Percentiles rank a stretch among this genome's conserved stretches.
Conservation (phyloP, 2,888 invertebrate genomes). For the Prenolepis imparis region DNA sequence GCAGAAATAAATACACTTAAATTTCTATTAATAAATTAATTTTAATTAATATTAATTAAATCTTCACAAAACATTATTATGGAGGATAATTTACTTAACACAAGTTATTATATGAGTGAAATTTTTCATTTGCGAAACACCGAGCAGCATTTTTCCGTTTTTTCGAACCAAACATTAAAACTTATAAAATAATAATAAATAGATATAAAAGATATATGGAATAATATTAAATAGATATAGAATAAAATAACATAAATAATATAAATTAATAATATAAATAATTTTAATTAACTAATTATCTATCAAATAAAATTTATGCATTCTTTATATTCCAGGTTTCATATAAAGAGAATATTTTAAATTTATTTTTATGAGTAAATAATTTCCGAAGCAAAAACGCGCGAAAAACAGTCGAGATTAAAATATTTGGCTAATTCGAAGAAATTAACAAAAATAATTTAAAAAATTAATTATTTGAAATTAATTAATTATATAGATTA, state of each 20-base stretch:
- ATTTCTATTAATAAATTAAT: slow-evolving; percentile 7
- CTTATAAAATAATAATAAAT: neutral
- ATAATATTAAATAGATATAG: too few species aligned
- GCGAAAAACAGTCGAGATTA: neutral
- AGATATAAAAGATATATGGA: too few species aligned
- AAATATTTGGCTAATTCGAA: neutral
- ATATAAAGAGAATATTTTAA: neutral
- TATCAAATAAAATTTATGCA: neutral
- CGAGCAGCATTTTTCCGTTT: neutral
- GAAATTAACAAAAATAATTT: too few species aligned
- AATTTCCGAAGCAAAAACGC: neutral
- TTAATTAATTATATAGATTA: neutral
- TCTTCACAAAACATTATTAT: neutral
- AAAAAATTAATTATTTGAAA: too few species aligned
- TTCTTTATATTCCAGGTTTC: neutral
- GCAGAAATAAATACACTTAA: neutral
- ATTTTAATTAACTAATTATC: neutral
- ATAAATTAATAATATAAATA: neutral
- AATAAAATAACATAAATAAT: neutral
- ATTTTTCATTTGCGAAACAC: neutral
- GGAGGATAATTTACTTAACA: neutral
- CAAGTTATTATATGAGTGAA: neutral
- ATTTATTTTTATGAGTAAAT: slow-evolving; percentile 8
- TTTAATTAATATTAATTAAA: neutral
- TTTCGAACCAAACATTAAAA: neutral